Evolutionary conservation across 2,888 invertebrate genomes (phyloP).

Genomic region (Timema podura): DNA sequence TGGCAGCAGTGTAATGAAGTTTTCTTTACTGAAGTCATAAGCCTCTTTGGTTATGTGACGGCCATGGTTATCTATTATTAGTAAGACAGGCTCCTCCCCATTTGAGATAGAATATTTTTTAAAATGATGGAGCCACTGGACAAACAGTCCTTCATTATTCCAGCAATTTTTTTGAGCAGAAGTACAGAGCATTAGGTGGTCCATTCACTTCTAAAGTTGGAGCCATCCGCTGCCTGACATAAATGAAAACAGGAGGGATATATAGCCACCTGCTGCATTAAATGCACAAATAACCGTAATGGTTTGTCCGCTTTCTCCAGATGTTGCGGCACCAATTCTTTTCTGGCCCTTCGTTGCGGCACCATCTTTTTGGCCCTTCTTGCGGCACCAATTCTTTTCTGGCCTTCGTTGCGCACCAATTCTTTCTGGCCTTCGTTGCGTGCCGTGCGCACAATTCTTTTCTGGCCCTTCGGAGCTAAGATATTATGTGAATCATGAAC

Average conservation of each 20-base stretch:
- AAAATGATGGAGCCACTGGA: neutral
- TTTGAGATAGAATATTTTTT: neutral
- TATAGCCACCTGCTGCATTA: conserved; percentile 14
- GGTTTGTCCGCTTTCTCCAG: conserved; percentile 32
- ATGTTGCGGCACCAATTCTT: conserved; percentile 33
- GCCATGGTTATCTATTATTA: too few relatives aligned
- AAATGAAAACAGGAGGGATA: conserved; percentile 7
- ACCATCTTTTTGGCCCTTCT: conserved; percentile 33
- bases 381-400: conserved; percentile 32
- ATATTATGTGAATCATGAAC: conserved; percentile 34
- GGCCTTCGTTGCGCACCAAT: conserved; percentile 32
- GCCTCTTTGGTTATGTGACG: too few relatives aligned
- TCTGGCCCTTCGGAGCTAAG: conserved; percentile 32
- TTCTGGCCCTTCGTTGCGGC: conserved; percentile 31
- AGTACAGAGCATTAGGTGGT: too few relatives aligned
- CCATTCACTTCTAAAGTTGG: too few relatives aligned
- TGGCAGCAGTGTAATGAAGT: too few relatives aligned
- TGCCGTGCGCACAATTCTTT: too few relatives aligned
- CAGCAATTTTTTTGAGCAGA: neutral
- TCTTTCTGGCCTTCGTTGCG: too few relatives aligned
- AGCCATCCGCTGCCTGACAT: neutral
- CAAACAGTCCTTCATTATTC: neutral
- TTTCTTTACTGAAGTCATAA: too few relatives aligned
- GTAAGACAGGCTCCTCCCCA: too few relatives aligned
- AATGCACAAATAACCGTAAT: conserved; percentile 24